A percentile compares a stretch with the other conserved stretches of the same genome.
These are phyloP conservation scores for Pipistrellus pygmaeus DNA, from an alignment of 2,797 vertebrate species.

Conservation along the genomic window DNA sequence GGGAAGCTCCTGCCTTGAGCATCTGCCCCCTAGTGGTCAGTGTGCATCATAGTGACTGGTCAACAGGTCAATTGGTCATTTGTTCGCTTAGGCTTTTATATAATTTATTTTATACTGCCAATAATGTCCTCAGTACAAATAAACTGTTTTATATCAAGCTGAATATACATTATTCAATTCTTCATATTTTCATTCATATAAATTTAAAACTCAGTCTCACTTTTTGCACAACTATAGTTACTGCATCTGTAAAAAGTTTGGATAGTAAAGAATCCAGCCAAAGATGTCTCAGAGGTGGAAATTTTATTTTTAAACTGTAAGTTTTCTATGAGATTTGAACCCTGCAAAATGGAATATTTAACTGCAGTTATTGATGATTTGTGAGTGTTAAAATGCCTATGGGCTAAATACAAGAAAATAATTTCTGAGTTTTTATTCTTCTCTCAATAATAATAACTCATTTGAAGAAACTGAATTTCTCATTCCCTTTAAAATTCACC, in stretches of 20 bases:
- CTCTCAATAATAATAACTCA: constrained; percentile 58
- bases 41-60: too few species aligned
- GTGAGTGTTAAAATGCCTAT: constrained; percentile 61
- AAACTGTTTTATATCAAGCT: constrained; percentile 14
- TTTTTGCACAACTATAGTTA: neutral
- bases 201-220: constrained; percentile 13
- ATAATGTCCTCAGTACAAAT: constrained; percentile 10
- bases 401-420: constrained; percentile 64
- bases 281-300: neutral
- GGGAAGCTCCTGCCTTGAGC: too few species aligned
- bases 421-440: constrained; percentile 67
- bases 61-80: too few species aligned
- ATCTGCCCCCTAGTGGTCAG: too few species aligned
- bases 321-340: constrained; percentile 9
- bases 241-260: neutral
- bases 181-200: constrained; percentile 52
- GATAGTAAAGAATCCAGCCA: neutral
- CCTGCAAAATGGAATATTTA: constrained; percentile 57
- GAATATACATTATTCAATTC: neutral
- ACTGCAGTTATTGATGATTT: constrained; percentile 63
- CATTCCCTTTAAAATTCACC: constrained; percentile 64
- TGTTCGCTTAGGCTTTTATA: too few species aligned
- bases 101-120: neutral
- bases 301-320: neutral
- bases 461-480: constrained; percentile 70